Conservation (phyloP, 1,140 invertebrate genomes). For the Augochlora pura region DNA sequence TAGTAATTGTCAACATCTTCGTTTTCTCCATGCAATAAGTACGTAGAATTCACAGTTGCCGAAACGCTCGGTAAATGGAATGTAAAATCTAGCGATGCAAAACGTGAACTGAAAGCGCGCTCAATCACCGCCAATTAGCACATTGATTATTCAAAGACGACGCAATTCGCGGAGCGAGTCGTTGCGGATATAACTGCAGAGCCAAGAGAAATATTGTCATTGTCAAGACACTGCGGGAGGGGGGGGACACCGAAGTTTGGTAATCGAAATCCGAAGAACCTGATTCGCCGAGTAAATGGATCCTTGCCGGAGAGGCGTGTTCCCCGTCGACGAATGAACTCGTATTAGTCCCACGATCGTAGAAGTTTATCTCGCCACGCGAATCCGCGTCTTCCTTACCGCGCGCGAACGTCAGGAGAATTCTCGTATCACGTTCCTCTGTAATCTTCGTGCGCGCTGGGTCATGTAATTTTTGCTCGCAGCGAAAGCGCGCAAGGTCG, state of each 20-base stretch:
- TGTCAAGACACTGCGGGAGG: not conserved
- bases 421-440: slow-evolving; percentile 4
- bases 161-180: too few relatives aligned
- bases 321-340: not conserved
- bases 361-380: slow-evolving; percentile 26
- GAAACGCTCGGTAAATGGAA: too few relatives aligned
- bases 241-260: not conserved
- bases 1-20: too few relatives aligned
- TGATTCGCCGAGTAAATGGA: not conserved
- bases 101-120: too few relatives aligned
- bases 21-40: too few relatives aligned
- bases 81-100: too few relatives aligned
- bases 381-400: slow-evolving; percentile 3
- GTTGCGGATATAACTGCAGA: not conserved
- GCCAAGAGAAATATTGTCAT: not conserved
- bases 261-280: not conserved
- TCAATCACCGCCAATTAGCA: too few relatives aligned
- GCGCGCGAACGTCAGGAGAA: not conserved
- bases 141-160: too few relatives aligned
- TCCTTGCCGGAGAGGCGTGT: not conserved
- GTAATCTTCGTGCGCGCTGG: slow-evolving; percentile 28
- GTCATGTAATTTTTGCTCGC: slow-evolving; percentile 19
- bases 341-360: slow-evolving; percentile 45
- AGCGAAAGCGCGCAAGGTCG: slow-evolving; percentile 28
- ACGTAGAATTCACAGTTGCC: too few relatives aligned